Percentiles rank a stretch among this genome's conserved stretches.
Conservation (phyloP, 2,797 vertebrate genomes). For the Adrianichthys oophorus region DNA sequence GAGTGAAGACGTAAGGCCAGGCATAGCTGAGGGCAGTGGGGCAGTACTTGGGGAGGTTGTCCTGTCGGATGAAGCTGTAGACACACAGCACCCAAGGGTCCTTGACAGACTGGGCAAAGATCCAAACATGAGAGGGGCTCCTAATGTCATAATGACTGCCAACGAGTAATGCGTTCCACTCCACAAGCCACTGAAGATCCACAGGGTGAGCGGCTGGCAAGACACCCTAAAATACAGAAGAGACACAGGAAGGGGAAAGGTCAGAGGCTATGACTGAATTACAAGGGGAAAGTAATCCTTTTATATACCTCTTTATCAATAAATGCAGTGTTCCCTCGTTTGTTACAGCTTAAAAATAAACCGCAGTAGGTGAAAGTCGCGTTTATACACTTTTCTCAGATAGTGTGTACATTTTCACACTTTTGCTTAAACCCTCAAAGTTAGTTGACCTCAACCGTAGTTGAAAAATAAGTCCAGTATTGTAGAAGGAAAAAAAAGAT, state of each 20-base stretch:
- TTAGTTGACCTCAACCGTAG: too few relatives aligned
- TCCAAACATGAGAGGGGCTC: slow-evolving; percentile 98
- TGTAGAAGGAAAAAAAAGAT: too few relatives aligned
- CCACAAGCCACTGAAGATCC: slow-evolving; percentile 95
- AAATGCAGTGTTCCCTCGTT: too few relatives aligned
- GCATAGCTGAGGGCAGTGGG: slow-evolving; percentile 94
- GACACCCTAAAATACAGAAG: slow-evolving; percentile 72
- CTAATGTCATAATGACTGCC: slow-evolving; percentile 95
- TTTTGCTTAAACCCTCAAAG: too few relatives aligned
- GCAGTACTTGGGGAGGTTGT: slow-evolving; percentile 93
- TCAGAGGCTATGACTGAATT: slow-evolving; percentile 16
- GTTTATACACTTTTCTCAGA: too few relatives aligned
- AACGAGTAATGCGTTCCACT: slow-evolving; percentile 92
- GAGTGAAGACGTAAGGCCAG: slow-evolving; percentile 95
- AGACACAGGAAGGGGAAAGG: slow-evolving; percentile 16
- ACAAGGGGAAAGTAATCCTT: slow-evolving; percentile 1
- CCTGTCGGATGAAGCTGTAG: slow-evolving; percentile 94
- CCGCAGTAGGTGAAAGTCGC: too few relatives aligned
- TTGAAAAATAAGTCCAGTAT: too few relatives aligned
- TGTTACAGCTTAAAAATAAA: too few relatives aligned
- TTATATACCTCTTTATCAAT: not conserved
- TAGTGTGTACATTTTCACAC: too few relatives aligned
- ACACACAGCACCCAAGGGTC: slow-evolving; percentile 97
- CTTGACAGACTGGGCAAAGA: slow-evolving; percentile 96
- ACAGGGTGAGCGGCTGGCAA: slow-evolving; percentile 86